Base-by-base conservation (phyloP, 2,113 vertebrate species). In the Nesogale talazaci region DNA sequence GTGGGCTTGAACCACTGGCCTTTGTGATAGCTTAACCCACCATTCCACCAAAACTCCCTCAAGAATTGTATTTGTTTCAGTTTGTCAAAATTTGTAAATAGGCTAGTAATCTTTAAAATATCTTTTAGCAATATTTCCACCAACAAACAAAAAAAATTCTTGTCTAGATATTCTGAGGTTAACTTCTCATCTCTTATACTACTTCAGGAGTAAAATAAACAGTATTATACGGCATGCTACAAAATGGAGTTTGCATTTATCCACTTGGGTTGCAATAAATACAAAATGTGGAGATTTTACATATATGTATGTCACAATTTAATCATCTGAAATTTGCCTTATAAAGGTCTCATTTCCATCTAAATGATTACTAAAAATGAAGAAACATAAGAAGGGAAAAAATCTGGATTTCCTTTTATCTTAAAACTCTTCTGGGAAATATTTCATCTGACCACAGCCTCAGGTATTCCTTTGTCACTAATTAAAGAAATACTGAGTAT, bases 401-500 rank as follows among this genome's bases (percentile, higher is more conserved):
- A 93, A 56, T 83, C 38, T 69, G 17, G 36, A 87, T 42, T 94
- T 94, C 90, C 92, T 97, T 97, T 94, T 83, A 95, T 88, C 91
- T 80, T 88, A 77, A 83, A 90, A 89, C 86, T 95, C 89, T 89
- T 84, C 79, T 92, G 87, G 94, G 91, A 95, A 93, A 74, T 57
- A 89, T 85, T 94, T 96, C 85, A 83, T 96, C 93, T 86, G 92
- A 96, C 90, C 92, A 93, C 85, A 93, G 96, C 96, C 93, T 93
- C 91, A 96, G 95, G 95, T 96, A 93, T 27, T 92, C 93, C 95
- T 92, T 82, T 94, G 95, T 95, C 87, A 80, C 90, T 93, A 95
- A 96, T 96, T 94, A 96, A 93, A 95, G 93, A 95, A 95, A 96
- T 88, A 94, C 89, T 80, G 92, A 94, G 67, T 89, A 93, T 92